Base-by-base conservation (phyloP, 35 echinoderm and acorn worm species). In the Lytechinus pictus region DNA sequence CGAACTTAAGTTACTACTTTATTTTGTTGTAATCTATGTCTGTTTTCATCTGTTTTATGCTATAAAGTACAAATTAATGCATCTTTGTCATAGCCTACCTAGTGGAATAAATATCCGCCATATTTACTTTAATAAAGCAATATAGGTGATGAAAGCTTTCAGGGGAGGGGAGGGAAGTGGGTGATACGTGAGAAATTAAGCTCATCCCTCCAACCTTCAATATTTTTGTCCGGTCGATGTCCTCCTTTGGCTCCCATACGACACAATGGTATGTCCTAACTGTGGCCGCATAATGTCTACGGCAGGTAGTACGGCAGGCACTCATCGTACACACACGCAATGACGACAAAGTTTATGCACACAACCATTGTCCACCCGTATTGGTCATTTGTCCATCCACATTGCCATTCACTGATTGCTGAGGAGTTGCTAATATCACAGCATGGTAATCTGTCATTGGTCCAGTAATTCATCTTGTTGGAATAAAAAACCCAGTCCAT, bases 151-250 rank as follows among this genome's bases (percentile, higher is more conserved):
- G 33, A 44, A 44, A 44, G 33, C 33, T 44, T 44, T 44, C 33
- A 14, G 14, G 61, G 61, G 61, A 21, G 10, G 61, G 61, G 57
- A 16, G 57, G 61, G 61, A 5, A 21, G 61, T 71, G 4, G 61
- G 61, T 19, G 24, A 71, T 14, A 71, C 61, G 14, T 21, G 5
- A 71, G 14, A 5, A 19, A 21, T 71, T 79, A 24, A 79, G 66
- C 14, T 24, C 66, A 79, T 44, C 33, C 33, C 66, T 79, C 19
- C n/a, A 16, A 24, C 66, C 66, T 24, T 24, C 66, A 16, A 7
- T 79, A n/a, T 79, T 79, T 44, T 79, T 79, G 66, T 79, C 66
- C 66, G 66, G 66, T 79, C 66, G 66, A 79, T 79, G 66, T 79
- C 66, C 66, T 16, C 66, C 66, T 79, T 24, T 24, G 66, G 66